phyloP scores from a whole-genome alignment of 2,113 vertebrate species.

The Oreochromis spilurus region DNA sequence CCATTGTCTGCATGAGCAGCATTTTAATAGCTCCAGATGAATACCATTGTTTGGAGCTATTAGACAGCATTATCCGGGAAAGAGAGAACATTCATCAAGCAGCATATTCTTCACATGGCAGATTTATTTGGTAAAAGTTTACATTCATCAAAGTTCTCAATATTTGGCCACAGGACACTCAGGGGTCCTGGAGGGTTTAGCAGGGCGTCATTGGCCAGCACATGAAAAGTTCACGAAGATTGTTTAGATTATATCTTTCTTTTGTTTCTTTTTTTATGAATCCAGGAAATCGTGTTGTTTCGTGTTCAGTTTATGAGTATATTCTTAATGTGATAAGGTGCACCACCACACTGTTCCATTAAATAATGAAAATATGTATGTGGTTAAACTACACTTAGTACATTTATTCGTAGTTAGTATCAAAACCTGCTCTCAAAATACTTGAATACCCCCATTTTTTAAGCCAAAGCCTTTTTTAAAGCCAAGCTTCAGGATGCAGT shows the following conservation, averaged over 20 bases:
- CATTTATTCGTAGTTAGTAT: not conserved
- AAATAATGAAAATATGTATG: not conserved
- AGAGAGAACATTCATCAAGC: conserved; percentile 30
- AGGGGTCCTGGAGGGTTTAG: not conserved
- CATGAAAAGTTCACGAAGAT: not conserved
- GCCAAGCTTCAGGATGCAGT: not conserved
- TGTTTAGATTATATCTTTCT: not conserved
- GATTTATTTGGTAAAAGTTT: conserved; percentile 50
- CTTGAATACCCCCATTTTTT: not conserved
- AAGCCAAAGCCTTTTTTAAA: not conserved
- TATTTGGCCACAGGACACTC: not conserved
- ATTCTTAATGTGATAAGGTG: not conserved
- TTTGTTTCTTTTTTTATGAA: not conserved
- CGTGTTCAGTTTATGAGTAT: not conserved
- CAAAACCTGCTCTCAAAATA: not conserved
- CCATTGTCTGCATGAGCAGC: conserved; percentile 28
- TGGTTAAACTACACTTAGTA: not conserved
- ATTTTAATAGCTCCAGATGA: conserved; percentile 31
- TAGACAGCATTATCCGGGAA: conserved; percentile 37
- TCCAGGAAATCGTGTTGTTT: not conserved
- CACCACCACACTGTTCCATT: not conserved
- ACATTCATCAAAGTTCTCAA: conserved; percentile 11
- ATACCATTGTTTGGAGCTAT: conserved; percentile 41
- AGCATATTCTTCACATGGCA: conserved; percentile 42
- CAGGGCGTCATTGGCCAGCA: not conserved